Evolutionary conservation across 2,888 invertebrate genomes (phyloP).

Genomic region (Erebia ligea): DNA sequence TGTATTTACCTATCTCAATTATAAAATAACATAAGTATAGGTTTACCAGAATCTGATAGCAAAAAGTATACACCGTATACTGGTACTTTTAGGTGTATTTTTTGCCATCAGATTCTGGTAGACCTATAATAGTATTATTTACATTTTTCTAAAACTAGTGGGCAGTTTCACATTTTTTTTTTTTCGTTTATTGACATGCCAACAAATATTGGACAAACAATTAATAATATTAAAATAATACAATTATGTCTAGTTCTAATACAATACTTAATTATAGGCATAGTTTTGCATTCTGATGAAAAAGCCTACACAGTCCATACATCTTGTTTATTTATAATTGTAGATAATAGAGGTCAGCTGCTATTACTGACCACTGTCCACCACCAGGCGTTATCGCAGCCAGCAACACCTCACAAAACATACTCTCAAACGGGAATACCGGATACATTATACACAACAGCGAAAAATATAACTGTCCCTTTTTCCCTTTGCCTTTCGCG

Average conservation of each 20-base stretch:
- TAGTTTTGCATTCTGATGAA: constrained; percentile 11
- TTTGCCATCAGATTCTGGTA: too few relatives aligned
- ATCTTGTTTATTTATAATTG: constrained; percentile 37
- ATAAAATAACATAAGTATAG: too few relatives aligned
- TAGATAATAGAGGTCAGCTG: constrained; percentile 60
- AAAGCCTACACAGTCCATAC: constrained; percentile 1
- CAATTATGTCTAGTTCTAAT: too few relatives aligned
- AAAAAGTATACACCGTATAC: too few relatives aligned
- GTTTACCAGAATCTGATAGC: too few relatives aligned
- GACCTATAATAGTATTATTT: too few relatives aligned
- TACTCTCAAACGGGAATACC: constrained; percentile 74
- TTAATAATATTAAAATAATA: too few relatives aligned
- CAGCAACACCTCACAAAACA: constrained; percentile 60
- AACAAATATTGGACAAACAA: too few relatives aligned
- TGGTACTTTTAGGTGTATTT: too few relatives aligned
- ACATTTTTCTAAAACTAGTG: not conserved
- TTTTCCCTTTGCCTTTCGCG: constrained; percentile 44
- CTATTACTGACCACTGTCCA: constrained; percentile 58
- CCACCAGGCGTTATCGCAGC: constrained; percentile 54
- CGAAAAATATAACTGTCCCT: constrained; percentile 56
- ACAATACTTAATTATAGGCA: not conserved
- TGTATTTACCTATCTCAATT: too few relatives aligned
- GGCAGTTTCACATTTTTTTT: not conserved
- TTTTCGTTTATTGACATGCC: too few relatives aligned
- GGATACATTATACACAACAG: constrained; percentile 57